Conservation (phyloP, 2,113 vertebrate genomes). For the Calyptomena viridis region DNA sequence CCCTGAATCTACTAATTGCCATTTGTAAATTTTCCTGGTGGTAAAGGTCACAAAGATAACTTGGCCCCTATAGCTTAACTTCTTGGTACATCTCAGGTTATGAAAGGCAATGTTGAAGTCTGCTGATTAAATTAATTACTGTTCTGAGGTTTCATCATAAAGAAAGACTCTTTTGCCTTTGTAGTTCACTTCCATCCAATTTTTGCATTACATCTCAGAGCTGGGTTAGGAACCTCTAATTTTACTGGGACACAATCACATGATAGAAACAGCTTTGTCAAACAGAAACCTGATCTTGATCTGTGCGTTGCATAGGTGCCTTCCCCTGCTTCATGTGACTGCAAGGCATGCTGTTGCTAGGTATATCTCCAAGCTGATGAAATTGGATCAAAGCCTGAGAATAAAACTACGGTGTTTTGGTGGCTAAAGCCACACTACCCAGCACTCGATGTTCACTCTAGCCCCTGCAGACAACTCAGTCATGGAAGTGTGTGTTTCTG, state of each 20-base stretch:
- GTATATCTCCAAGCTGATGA: not conserved
- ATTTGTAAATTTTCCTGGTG: slow-evolving; percentile 20
- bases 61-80: not conserved
- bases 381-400: not conserved
- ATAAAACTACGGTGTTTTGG: not conserved
- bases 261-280: not conserved
- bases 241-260: not conserved
- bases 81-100: not conserved
- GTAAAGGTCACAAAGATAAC: slow-evolving; percentile 45
- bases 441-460: rapidly evolving
- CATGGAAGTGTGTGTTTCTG: not conserved
- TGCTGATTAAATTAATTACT: slow-evolving; percentile 31
- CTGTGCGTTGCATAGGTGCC: not conserved
- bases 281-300: not conserved
- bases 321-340: not conserved
- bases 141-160: not conserved
- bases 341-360: not conserved
- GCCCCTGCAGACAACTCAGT: not conserved
- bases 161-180: not conserved
- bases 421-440: not conserved
- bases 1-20: not conserved
- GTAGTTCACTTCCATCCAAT: not conserved
- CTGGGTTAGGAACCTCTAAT: not conserved
- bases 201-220: not conserved
- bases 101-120: not conserved